phyloP scores from a whole-genome alignment of 2,113 vertebrate species.

The Sylvilagus bachmani region DNA sequence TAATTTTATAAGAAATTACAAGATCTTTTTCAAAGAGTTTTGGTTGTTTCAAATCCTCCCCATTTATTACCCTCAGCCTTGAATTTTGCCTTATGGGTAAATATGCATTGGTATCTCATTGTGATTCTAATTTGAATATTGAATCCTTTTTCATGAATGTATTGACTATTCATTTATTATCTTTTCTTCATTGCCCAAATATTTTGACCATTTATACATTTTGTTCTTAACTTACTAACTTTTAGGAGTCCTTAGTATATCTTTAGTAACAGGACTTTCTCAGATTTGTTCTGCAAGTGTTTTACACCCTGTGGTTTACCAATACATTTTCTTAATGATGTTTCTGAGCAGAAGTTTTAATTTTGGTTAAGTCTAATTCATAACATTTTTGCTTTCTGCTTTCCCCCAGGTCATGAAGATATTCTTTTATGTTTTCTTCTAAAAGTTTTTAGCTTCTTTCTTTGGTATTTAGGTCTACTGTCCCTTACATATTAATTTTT shows the following conservation, averaged over 20 bases:
- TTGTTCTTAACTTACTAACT: not conserved
- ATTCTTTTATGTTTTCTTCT: slow-evolving; percentile 4
- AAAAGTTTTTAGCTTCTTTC: not conserved
- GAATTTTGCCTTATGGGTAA: not conserved
- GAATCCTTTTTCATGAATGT: not conserved
- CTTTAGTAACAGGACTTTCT: not conserved
- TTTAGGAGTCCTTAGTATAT: slow-evolving; percentile 14
- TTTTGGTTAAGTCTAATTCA: not conserved
- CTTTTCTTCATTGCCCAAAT: not conserved
- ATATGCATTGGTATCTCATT: not conserved
- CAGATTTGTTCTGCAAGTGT: not conserved
- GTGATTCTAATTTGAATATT: not conserved
- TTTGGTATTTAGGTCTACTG: not conserved
- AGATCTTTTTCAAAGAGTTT: slow-evolving; percentile 2
- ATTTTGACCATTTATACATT: not conserved
- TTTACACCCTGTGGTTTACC: not conserved
- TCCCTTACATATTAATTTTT: not conserved
- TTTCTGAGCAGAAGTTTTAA: not conserved
- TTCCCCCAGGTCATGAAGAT: not conserved
- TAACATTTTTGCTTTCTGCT: not conserved
- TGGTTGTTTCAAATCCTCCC: not conserved
- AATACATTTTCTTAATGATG: not conserved
- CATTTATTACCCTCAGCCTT: not conserved
- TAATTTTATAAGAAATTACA: slow-evolving; percentile 16
- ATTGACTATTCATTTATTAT: not conserved